A percentile compares a stretch with the other conserved stretches of the same genome.
Evolutionary conservation across 2,888 invertebrate genomes (phyloP).

Genomic region (Rutpela maculata): DNA sequence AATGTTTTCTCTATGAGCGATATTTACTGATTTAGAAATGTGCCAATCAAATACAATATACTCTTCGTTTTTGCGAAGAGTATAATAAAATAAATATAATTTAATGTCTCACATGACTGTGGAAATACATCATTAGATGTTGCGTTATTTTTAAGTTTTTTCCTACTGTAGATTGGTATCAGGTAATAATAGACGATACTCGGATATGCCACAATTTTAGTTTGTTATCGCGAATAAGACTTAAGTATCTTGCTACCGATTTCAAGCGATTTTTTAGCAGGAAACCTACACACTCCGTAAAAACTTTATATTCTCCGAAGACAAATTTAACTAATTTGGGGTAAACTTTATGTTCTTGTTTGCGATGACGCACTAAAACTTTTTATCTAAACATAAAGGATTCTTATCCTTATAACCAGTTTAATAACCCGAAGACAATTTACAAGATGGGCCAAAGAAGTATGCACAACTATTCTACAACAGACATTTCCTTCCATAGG

Average conservation of each 20-base stretch:
- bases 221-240: not conserved
- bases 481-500: too few relatives aligned
- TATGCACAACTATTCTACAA: not conserved
- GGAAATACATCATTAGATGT: too few relatives aligned
- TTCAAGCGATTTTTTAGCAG: not conserved
- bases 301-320: not conserved
- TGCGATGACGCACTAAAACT: not conserved
- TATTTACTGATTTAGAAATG: too few relatives aligned
- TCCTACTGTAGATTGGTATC: too few relatives aligned
- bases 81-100: too few relatives aligned
- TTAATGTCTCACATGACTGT: too few relatives aligned
- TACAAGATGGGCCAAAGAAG: not conserved
- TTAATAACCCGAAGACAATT: conserved; percentile 21
- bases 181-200: too few relatives aligned
- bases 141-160: too few relatives aligned
- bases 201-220: not conserved
- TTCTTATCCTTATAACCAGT: not conserved
- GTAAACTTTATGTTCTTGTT: not conserved
- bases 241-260: not conserved
- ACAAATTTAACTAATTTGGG: not conserved
- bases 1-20: too few relatives aligned
- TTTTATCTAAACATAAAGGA: conserved; percentile 23
- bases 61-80: too few relatives aligned
- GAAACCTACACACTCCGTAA: not conserved
- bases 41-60: too few relatives aligned